phyloP scores from a whole-genome alignment of 1,140 invertebrate genomes.

The Maniola jurtina region DNA sequence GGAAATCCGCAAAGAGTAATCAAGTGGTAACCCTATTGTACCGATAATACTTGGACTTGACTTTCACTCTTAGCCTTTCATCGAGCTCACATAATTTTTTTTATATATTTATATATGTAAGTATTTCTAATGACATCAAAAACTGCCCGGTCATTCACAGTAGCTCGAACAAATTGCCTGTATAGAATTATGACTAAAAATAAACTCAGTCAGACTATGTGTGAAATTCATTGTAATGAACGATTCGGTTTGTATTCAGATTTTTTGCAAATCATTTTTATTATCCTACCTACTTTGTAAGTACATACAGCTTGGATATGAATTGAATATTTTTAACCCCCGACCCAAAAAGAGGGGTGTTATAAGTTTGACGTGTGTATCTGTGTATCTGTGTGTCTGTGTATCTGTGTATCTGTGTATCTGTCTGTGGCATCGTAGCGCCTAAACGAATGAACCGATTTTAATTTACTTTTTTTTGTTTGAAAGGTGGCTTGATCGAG shows the following conservation, averaged over 20 bases:
- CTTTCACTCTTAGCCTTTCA: constrained; percentile 22
- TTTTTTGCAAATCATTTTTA: constrained; percentile 12
- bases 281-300: background rate
- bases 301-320: background rate
- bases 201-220: background rate
- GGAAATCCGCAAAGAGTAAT: background rate
- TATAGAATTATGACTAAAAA: constrained; percentile 11
- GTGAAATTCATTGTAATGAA: constrained; percentile 13
- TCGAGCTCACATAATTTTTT: constrained; percentile 19
- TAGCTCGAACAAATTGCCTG: constrained; percentile 15
- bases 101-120: constrained; percentile 15
- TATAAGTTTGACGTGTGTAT: too few species aligned
- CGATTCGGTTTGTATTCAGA: constrained; percentile 6
- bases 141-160: constrained; percentile 11
- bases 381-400: too few species aligned
- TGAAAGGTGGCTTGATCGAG: too few species aligned
- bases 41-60: constrained; percentile 13
- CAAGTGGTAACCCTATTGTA: constrained; percentile 1
- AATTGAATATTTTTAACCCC: background rate
- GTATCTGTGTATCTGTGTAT: too few species aligned
- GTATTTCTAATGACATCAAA: constrained; percentile 16
- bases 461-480: too few species aligned
- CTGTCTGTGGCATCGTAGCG: too few species aligned
- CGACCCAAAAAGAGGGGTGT: too few species aligned
- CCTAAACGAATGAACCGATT: too few species aligned